phyloP scores from a whole-genome alignment of 30 jellyfish, hydroid and myxozoan genomes.

The Hydractinia symbiolongicarpus region DNA sequence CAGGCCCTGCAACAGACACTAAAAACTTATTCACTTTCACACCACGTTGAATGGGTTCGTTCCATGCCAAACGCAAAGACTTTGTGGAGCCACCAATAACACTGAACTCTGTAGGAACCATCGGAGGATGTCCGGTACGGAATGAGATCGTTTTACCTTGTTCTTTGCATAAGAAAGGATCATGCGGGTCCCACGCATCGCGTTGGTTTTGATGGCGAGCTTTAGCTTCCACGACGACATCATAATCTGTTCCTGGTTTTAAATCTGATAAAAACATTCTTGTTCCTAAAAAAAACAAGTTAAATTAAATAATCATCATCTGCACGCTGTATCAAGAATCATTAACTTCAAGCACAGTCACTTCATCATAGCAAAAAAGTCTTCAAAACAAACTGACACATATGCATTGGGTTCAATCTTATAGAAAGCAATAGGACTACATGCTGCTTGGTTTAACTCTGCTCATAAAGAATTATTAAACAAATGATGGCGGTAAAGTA shows the following conservation, averaged over 20 bases:
- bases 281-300: constrained; percentile 22
- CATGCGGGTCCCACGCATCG: constrained; percentile 51
- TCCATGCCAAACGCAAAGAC: constrained; percentile 42
- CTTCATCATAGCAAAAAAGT: no score
- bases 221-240: constrained; percentile 37
- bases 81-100: constrained; percentile 45
- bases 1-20: constrained; percentile 29
- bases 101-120: constrained; percentile 48
- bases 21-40: constrained; percentile 38
- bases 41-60: constrained; percentile 44
- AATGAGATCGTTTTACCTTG: constrained; percentile 2
- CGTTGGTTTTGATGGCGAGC: constrained; percentile 50
- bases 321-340: neutral
- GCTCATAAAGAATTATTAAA: no score
- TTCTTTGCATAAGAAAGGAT: constrained; percentile 37
- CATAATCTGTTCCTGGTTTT: constrained; percentile 52
- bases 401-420: no score
- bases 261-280: constrained; percentile 37
- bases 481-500: no score
- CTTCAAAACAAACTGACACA: no score
- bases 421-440: no score
- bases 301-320: neutral
- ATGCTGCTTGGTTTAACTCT: no score
- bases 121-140: constrained; percentile 54
- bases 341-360: neutral